Evolutionary conservation across 2,888 invertebrate species (phyloP).

Genomic region (Acanthoscelides obtectus): DNA sequence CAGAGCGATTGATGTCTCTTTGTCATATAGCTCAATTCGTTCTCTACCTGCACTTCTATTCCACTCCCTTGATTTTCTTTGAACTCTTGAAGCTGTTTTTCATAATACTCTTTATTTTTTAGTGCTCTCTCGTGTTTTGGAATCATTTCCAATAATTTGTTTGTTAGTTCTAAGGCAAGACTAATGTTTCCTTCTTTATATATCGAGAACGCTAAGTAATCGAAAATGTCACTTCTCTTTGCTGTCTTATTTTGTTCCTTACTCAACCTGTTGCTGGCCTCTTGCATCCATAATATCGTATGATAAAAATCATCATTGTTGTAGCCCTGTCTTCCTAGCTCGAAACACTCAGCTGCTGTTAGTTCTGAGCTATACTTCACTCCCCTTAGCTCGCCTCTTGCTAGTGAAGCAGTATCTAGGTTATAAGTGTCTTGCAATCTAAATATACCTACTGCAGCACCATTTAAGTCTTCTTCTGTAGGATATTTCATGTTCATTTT

Average conservation of each 20-base stretch:
- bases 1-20: neutral
- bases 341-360: neutral
- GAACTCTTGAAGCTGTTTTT: slow-evolving; percentile 29
- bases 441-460: neutral
- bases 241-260: neutral
- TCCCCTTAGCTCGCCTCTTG: neutral
- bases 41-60: slow-evolving; percentile 48
- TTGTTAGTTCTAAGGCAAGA: neutral
- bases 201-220: neutral
- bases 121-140: neutral
- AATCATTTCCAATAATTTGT: neutral
- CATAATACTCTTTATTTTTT: neutral
- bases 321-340: neutral
- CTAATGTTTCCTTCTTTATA: neutral
- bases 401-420: neutral
- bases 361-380: neutral
- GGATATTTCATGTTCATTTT: neutral
- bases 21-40: slow-evolving; percentile 37
- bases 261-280: neutral
- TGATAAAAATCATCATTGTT: neutral
- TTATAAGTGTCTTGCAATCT: neutral
- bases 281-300: neutral
- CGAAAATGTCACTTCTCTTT: neutral
- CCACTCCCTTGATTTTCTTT: slow-evolving; percentile 60
- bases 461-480: neutral